Evolutionary conservation across 1,140 invertebrate species (phyloP).

Genomic region (Sinonovacula constricta): DNA sequence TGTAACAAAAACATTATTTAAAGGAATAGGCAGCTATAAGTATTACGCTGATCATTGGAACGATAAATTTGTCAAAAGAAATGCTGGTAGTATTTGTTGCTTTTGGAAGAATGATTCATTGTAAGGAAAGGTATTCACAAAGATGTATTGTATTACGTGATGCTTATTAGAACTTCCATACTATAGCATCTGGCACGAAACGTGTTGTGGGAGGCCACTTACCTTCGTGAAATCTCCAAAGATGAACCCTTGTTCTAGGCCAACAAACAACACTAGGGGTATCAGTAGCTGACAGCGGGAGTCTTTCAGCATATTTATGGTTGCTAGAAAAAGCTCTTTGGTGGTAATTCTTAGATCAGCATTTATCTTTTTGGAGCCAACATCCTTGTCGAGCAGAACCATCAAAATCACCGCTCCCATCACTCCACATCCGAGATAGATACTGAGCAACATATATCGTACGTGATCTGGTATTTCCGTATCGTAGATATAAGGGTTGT

Average conservation of each 20-base stretch:
- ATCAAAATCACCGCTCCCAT: slow-evolving; percentile 71
- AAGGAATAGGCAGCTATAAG: too few species aligned
- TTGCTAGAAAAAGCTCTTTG: slow-evolving; percentile 66
- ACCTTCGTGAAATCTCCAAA: slow-evolving; percentile 79
- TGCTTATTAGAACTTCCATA: too few species aligned
- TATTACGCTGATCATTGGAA: too few species aligned
- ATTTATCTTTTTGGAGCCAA: slow-evolving; percentile 41
- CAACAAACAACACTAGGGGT: slow-evolving; percentile 77
- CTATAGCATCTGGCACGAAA: too few species aligned
- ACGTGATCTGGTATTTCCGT: slow-evolving; percentile 63
- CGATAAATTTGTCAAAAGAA: too few species aligned
- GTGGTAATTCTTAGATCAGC: slow-evolving; percentile 53
- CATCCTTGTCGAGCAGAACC: slow-evolving; percentile 67
- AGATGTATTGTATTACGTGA: too few species aligned
- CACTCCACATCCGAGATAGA: slow-evolving; percentile 71
- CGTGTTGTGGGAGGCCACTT: too few species aligned
- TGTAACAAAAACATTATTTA: too few species aligned
- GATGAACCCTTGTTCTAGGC: slow-evolving; percentile 79
- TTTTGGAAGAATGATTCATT: too few species aligned
- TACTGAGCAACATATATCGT: slow-evolving; percentile 70
- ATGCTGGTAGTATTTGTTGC: too few species aligned
- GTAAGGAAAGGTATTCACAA: too few species aligned
- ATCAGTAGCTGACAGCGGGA: slow-evolving; percentile 75
- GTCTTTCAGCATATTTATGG: slow-evolving; percentile 74
- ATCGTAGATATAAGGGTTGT: slow-evolving; percentile 44